Conservation (phyloP, 1,140 invertebrate species). For the Heliconius himera region DNA sequence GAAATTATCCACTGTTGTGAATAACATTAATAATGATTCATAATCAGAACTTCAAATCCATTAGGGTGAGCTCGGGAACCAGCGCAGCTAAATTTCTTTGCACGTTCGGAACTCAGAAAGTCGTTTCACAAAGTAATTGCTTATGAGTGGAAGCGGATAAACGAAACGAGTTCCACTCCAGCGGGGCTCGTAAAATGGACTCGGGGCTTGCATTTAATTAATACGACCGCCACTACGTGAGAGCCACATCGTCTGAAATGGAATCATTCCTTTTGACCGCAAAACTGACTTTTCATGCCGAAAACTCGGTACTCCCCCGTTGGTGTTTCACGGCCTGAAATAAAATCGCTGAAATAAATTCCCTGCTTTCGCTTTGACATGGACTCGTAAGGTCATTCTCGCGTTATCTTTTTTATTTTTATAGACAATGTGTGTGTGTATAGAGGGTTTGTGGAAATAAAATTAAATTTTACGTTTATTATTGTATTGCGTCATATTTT, state of each 20-base stretch:
- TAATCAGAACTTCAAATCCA: constrained; percentile 34
- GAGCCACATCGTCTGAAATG: constrained; percentile 63
- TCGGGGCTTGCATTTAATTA: constrained; percentile 70
- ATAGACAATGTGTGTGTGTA: constrained; percentile 15
- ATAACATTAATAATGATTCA: constrained; percentile 29
- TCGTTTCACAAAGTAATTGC: constrained; percentile 65
- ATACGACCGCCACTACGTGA: constrained; percentile 73
- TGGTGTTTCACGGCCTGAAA: constrained; percentile 29
- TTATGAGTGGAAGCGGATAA: constrained; percentile 78
- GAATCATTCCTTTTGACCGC: constrained; percentile 69
- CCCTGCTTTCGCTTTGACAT: constrained; percentile 36
- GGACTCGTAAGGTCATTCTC: constrained; percentile 37
- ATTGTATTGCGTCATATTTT: neutral
- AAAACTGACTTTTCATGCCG: constrained; percentile 56
- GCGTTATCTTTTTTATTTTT: constrained; percentile 42
- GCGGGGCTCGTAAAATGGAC: constrained; percentile 69
- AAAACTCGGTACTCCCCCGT: constrained; percentile 20
- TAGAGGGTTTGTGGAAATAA: constrained; percentile 21
- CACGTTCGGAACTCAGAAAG: constrained; percentile 51
- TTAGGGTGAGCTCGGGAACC: constrained; percentile 60
- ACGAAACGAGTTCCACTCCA: constrained; percentile 72
- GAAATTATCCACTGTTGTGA: constrained; percentile 22
- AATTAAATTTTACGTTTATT: neutral
- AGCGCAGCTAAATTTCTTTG: constrained; percentile 69
- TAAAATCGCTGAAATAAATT: constrained; percentile 43